phyloP scores from a whole-genome alignment of 1,140 invertebrate genomes.

The Ceratina calcarata region DNA sequence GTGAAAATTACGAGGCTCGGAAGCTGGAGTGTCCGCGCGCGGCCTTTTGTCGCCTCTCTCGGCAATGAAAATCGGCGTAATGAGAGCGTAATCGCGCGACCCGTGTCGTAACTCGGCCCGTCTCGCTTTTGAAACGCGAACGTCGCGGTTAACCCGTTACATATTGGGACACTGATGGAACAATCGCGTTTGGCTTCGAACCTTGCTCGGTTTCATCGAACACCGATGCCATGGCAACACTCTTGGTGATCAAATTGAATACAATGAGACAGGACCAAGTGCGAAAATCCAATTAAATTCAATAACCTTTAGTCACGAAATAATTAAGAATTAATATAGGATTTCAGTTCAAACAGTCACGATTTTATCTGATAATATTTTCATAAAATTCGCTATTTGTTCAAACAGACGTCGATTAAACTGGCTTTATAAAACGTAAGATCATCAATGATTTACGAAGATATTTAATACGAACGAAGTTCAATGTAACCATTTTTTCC shows the following conservation, averaged over 20 bases:
- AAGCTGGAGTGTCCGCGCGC: background rate
- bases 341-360: too few species aligned
- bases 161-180: constrained; percentile 37
- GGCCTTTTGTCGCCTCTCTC: constrained; percentile 10
- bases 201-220: background rate
- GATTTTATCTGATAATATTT: too few species aligned
- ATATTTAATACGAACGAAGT: too few species aligned
- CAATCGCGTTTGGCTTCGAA: background rate
- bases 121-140: constrained; percentile 12
- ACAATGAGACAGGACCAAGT: background rate
- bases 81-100: constrained; percentile 11
- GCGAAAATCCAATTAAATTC: background rate
- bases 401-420: too few species aligned
- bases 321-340: too few species aligned
- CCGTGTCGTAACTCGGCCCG: background rate
- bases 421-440: too few species aligned
- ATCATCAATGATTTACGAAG: too few species aligned
- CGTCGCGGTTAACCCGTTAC: constrained; percentile 31
- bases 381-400: too few species aligned
- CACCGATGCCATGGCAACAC: background rate
- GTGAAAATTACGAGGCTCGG: constrained; percentile 42
- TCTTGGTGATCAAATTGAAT: constrained; percentile 33
- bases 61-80: constrained; percentile 28
- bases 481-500: too few species aligned
- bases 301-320: too few species aligned